Evolutionary conservation across 1,140 invertebrate genomes (phyloP).

Genomic region (Drosophila carrolli): DNA sequence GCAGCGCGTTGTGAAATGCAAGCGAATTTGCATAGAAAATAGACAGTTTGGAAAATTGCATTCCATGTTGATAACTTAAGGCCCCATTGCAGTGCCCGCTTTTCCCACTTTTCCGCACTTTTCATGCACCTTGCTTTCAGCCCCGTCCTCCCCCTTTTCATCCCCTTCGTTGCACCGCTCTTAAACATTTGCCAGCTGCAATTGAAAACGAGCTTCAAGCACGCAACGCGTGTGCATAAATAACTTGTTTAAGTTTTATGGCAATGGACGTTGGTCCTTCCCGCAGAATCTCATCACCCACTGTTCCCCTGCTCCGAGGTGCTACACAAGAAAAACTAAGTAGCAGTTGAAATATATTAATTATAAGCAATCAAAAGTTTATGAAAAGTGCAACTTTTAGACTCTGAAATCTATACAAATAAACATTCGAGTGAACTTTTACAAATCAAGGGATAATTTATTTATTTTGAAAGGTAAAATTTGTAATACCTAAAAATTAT

Average conservation of each 20-base stretch:
- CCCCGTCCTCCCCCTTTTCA: neutral
- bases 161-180: neutral
- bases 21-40: slow-evolving; percentile 81
- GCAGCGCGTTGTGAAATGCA: slow-evolving; percentile 65
- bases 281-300: slow-evolving; percentile 14
- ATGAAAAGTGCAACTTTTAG: too few relatives aligned
- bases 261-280: slow-evolving; percentile 56
- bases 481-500: too few relatives aligned
- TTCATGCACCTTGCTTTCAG: slow-evolving; percentile 15
- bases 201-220: slow-evolving; percentile 63
- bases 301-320: neutral
- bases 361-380: neutral
- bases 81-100: slow-evolving; percentile 51
- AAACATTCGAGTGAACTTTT: too few relatives aligned
- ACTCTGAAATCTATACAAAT: too few relatives aligned
- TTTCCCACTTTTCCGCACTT: slow-evolving; percentile 16
- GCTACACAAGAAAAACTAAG: neutral
- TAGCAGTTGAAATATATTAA: neutral
- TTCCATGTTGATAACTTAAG: slow-evolving; percentile 82
- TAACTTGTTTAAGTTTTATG: slow-evolving; percentile 81
- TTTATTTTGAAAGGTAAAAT: too few relatives aligned
- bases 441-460: too few relatives aligned
- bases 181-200: slow-evolving; percentile 58
- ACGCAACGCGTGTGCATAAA: slow-evolving; percentile 78
- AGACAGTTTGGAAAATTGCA: slow-evolving; percentile 82